Conservation (phyloP, 1,140 invertebrate species). For the Saxidomus purpurata region DNA sequence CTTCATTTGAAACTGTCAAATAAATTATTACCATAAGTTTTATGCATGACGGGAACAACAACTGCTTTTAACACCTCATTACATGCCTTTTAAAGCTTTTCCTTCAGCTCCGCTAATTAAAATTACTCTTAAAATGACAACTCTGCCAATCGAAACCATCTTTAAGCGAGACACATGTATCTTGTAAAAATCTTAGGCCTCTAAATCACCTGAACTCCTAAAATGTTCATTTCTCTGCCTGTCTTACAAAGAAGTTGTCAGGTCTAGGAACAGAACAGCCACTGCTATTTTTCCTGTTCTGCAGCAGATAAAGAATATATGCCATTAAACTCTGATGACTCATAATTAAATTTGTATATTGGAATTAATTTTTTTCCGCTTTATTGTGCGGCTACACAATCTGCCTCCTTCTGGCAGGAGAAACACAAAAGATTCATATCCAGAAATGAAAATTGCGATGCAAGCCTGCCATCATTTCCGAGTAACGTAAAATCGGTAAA, state of each 20-base stretch:
- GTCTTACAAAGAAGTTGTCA: neutral
- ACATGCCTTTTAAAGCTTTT: neutral
- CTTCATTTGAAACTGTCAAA: slow-evolving; percentile 14
- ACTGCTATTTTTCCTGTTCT: neutral
- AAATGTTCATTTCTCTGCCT: slow-evolving; percentile 7
- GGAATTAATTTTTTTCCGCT: neutral
- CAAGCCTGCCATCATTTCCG: neutral
- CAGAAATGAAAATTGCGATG: neutral
- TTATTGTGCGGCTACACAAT: slow-evolving; percentile 11
- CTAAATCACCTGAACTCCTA: neutral
- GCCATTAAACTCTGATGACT: slow-evolving; percentile 34
- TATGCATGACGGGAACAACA: neutral
- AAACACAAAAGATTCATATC: slow-evolving; percentile 4
- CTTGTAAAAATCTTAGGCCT: neutral
- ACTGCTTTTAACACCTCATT: slow-evolving; percentile 44
- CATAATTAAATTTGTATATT: slow-evolving; percentile 6
- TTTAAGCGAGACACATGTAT: neutral
- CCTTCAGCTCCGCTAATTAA: neutral
- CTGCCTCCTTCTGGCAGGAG: neutral
- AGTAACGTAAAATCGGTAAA: neutral
- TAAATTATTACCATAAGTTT: slow-evolving; percentile 30
- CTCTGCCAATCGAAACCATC: neutral
- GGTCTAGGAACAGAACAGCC: slow-evolving; percentile 3
- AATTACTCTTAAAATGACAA: slow-evolving; percentile 4
- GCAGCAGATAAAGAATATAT: slow-evolving; percentile 8